These are phyloP conservation scores for Podabrus alpinus DNA, from an alignment of 2,888 invertebrate genomes.

Conservation along the genomic window DNA sequence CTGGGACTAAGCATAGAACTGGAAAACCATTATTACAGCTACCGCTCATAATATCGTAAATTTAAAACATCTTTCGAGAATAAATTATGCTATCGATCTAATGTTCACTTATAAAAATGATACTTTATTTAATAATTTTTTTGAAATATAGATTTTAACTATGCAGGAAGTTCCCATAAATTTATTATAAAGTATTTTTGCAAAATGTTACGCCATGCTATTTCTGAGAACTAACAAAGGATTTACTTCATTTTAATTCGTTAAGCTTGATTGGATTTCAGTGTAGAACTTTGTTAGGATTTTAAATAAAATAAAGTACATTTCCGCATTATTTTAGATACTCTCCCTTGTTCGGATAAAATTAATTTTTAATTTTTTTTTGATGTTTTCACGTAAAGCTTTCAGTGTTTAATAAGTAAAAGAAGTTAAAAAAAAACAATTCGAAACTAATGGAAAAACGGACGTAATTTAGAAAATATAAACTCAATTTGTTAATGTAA, in stretches of 20 bases:
- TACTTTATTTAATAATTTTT: not conserved
- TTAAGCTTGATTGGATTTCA: not conserved
- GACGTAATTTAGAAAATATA: constrained; percentile 9
- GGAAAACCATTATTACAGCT: constrained; percentile 35
- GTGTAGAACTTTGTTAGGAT: not conserved
- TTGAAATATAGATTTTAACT: not conserved
- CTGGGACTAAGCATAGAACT: constrained; percentile 24
- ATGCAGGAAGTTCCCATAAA: not conserved
- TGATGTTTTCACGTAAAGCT: constrained; percentile 14
- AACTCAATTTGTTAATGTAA: constrained; percentile 1
- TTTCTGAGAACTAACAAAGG: too few species aligned
- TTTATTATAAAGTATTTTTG: too few species aligned
- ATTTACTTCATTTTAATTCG: too few species aligned
- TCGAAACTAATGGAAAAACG: constrained; percentile 7
- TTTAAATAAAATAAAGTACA: not conserved
- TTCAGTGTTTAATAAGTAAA: constrained; percentile 1
- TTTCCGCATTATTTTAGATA: too few species aligned
- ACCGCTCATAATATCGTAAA: constrained; percentile 33
- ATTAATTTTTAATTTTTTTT: constrained; percentile 33
- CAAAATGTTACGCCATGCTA: too few species aligned
- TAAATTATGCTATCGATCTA: constrained; percentile 34
- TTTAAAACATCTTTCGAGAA: constrained; percentile 31
- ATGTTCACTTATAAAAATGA: constrained; percentile 17
- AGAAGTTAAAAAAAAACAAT: not conserved
- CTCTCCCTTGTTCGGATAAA: constrained; percentile 15